phyloP scores from a whole-genome alignment of 1,140 invertebrate species.

The Nasonia longicornis region DNA sequence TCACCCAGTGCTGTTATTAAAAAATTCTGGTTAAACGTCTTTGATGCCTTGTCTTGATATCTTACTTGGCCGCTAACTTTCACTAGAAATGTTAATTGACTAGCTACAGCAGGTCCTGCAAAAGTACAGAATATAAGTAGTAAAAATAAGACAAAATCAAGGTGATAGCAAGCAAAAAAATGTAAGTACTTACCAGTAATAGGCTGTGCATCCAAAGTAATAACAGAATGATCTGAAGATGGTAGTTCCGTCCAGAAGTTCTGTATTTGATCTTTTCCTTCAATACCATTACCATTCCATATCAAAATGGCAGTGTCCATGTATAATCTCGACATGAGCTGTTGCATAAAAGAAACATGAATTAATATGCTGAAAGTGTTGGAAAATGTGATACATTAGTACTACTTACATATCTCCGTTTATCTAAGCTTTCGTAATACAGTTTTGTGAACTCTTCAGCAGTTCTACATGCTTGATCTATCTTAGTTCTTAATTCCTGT shows the following conservation, averaged over 20 bases:
- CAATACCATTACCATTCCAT: constrained; percentile 88
- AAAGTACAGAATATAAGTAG: constrained; percentile 36
- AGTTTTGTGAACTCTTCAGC: constrained; percentile 86
- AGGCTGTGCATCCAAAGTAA: constrained; percentile 83
- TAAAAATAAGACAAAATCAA: constrained; percentile 19
- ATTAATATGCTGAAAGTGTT: constrained; percentile 1
- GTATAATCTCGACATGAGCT: constrained; percentile 83
- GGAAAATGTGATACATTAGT: background rate
- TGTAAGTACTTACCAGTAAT: constrained; percentile 72
- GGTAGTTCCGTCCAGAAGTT: constrained; percentile 84
- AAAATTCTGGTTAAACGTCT: constrained; percentile 85
- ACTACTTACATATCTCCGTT: constrained; percentile 80
- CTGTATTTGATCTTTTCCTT: constrained; percentile 80
- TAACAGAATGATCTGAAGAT: constrained; percentile 76
- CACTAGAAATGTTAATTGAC: constrained; percentile 80
- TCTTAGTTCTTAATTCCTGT: constrained; percentile 70
- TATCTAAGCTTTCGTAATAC: constrained; percentile 86
- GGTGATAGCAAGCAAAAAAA: constrained; percentile 32
- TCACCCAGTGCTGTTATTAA: constrained; percentile 84
- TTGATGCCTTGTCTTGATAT: constrained; percentile 72
- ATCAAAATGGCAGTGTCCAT: constrained; percentile 82
- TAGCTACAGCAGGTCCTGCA: constrained; percentile 72
- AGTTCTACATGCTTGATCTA: constrained; percentile 80
- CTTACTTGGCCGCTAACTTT: constrained; percentile 81
- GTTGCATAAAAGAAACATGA: constrained; percentile 51